phyloP scores from a whole-genome alignment of 1,140 invertebrate species.

The Plutomurus gul region DNA sequence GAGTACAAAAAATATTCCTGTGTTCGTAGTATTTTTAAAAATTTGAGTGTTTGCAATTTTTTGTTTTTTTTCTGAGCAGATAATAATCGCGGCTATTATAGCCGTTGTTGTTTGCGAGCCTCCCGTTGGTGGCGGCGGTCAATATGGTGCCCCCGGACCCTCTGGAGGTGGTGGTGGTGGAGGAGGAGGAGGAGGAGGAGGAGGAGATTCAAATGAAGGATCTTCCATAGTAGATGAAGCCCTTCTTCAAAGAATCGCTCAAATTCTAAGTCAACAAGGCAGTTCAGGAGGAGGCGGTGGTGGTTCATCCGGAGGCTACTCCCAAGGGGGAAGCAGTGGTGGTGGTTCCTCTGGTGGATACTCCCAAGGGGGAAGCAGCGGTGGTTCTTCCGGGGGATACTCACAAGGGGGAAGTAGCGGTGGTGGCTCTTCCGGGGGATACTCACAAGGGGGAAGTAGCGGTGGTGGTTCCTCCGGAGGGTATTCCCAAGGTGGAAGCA shows the following conservation, averaged over 20 bases:
- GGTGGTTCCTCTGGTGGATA: background rate
- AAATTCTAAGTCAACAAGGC: constrained; percentile 12
- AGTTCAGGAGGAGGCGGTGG: background rate
- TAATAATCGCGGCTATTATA: constrained; percentile 1
- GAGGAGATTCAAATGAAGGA: constrained; percentile 12
- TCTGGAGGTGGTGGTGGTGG: background rate
- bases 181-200: background rate
- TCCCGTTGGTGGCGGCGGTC: background rate
- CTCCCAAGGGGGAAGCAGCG: background rate
- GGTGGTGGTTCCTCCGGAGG: background rate
- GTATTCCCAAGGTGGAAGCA: background rate
- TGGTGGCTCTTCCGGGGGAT: background rate
- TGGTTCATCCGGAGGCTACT: background rate
- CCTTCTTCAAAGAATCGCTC: constrained; percentile 1
- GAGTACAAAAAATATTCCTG: background rate
- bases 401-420: background rate
- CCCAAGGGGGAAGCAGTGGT: background rate
- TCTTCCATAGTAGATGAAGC: constrained; percentile 16
- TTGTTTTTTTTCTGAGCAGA: background rate
- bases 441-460: background rate
- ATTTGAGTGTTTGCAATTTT: too few species aligned
- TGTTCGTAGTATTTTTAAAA: background rate
- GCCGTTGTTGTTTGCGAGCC: constrained; percentile 29
- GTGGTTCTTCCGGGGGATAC: background rate
- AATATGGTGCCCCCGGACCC: background rate